A percentile compares a stretch with the other conserved stretches of the same genome.
Conservation (phyloP, 2,797 vertebrate species). For the Poeciliopsis infans region DNA sequence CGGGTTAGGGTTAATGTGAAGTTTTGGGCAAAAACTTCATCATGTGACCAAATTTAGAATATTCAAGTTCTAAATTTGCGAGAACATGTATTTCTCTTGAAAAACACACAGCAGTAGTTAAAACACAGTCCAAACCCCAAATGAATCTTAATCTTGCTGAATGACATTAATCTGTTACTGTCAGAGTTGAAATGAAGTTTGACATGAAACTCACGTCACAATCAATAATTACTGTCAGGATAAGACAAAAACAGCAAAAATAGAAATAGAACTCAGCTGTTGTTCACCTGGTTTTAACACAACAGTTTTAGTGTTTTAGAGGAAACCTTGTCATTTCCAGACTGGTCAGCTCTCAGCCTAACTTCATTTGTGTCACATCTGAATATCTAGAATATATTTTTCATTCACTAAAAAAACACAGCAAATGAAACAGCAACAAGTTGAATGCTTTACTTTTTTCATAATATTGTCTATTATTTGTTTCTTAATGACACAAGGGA, state of each 20-base stretch:
- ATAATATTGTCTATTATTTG: neutral
- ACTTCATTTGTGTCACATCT: neutral
- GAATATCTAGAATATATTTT: neutral
- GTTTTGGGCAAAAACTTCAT: no score
- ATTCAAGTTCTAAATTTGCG: neutral
- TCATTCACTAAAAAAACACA: neutral
- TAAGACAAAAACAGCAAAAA: neutral
- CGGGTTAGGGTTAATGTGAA: slow-evolving; percentile 81
- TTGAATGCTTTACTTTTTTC: neutral
- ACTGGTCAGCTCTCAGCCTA: neutral
- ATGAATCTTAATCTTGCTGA: neutral
- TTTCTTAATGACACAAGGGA: slow-evolving; percentile 71
- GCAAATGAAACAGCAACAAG: neutral
- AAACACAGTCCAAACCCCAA: neutral
- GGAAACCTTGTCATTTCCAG: neutral
- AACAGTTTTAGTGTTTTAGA: neutral
- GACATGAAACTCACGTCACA: neutral
- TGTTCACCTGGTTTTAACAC: neutral
- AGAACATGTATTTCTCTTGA: neutral
- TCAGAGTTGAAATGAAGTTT: neutral
- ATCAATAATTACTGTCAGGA: neutral
- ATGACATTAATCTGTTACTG: neutral
- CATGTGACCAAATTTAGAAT: neutral
- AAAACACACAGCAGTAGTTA: neutral
- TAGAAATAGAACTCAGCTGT: neutral